These are phyloP conservation scores for Formica exsecta DNA, from an alignment of 1,140 invertebrate species.

Conservation along the genomic window DNA sequence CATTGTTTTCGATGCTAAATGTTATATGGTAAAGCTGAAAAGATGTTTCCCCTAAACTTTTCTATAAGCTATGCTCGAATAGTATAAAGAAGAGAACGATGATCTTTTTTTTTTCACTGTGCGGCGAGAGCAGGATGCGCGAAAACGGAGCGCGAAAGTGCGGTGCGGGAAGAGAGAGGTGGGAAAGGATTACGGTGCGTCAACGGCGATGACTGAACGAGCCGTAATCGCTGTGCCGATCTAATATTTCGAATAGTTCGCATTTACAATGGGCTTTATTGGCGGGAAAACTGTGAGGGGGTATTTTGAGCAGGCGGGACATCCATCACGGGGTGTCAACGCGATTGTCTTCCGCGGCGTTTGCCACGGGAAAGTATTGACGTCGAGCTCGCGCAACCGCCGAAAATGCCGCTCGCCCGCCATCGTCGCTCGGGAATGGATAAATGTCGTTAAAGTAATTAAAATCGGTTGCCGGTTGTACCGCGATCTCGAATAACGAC, in stretches of 20 bases:
- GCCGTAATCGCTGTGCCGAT: constrained; percentile 84
- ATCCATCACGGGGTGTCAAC: constrained; percentile 87
- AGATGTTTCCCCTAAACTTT: neutral
- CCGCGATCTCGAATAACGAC: constrained; percentile 3
- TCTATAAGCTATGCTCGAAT: neutral
- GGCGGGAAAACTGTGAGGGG: constrained; percentile 83
- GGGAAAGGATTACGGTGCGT: constrained; percentile 86
- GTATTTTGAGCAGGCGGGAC: constrained; percentile 82
- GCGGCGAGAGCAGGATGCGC: neutral
- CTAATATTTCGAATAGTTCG: constrained; percentile 87
- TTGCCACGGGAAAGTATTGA: constrained; percentile 83
- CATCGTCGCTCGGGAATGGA: constrained; percentile 44
- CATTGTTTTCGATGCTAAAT: neutral
- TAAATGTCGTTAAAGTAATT: constrained; percentile 61
- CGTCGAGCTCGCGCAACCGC: constrained; percentile 48
- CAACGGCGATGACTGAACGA: constrained; percentile 86
- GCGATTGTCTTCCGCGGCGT: constrained; percentile 85
- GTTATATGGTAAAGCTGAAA: neutral
- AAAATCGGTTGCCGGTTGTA: constrained; percentile 36
- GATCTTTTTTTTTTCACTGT: constrained; percentile 9
- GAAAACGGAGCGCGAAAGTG: constrained; percentile 1
- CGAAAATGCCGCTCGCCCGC: constrained; percentile 39
- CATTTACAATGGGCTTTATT: constrained; percentile 87
- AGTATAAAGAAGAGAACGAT: neutral
- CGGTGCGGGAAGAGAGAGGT: constrained; percentile 68